Evolutionary conservation across 1,140 invertebrate species (phyloP).

Genomic region (Uloborus diversus): DNA sequence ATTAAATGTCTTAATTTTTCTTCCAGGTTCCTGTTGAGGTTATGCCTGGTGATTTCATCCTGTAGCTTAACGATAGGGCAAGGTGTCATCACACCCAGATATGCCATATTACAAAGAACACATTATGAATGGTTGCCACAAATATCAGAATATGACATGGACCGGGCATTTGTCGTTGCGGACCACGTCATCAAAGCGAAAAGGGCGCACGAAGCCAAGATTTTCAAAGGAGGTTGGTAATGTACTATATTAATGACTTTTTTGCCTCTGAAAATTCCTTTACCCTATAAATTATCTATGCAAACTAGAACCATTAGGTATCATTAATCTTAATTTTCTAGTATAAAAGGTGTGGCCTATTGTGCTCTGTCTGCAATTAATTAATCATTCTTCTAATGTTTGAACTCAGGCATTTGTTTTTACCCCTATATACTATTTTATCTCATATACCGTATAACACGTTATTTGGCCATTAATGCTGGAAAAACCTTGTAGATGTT

Average conservation of each 20-base stretch:
- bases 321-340: no score
- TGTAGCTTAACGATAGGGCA: slow-evolving; percentile 20
- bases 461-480: no score
- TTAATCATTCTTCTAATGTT: no score
- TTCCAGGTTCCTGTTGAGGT: slow-evolving; percentile 9
- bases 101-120: slow-evolving; percentile 47
- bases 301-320: no score
- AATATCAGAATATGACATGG: slow-evolving; percentile 46
- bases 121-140: slow-evolving; percentile 50
- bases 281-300: no score
- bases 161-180: slow-evolving; percentile 39
- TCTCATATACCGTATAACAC: no score
- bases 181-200: slow-evolving; percentile 49
- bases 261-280: neutral
- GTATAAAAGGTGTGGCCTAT: no score
- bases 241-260: neutral
- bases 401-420: no score
- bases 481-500: no score
- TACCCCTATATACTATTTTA: no score
- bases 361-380: no score
- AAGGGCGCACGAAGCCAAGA: slow-evolving; percentile 36
- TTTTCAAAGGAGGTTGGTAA: slow-evolving; percentile 46
- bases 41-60: slow-evolving; percentile 14
- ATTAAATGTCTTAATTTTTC: no score
- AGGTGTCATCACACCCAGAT: slow-evolving; percentile 39